Base-by-base conservation (phyloP, 1,140 invertebrate genomes). In the Calosoma granatense region DNA sequence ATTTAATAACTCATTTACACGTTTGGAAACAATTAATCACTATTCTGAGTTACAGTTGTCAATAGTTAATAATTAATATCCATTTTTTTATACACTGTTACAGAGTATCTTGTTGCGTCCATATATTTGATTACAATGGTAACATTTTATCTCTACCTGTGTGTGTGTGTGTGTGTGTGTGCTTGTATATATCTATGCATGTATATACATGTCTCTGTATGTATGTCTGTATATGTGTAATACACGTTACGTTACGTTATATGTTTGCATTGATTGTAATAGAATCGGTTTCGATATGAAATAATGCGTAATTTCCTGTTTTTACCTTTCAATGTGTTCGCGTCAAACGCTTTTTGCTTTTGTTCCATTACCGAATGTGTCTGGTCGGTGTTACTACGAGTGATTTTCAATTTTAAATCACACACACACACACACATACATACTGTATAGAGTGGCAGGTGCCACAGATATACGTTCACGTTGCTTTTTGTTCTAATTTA, bases 271-370 rank as follows among this genome's bases (percentile, higher is more conserved):
- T 47, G 41, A 47, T 47, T 47, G 41, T 47, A n/a, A n/a, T n/a
- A 47, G 41, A 47, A 12, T 6, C 41, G 17, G 9, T 12, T 47
- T 17, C 41, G 41, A 47, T 47, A 47, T 4, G 9, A 47, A 47
- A 47, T 47, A 47, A 47, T 47, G 41, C 17, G 41, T 47, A 47
- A 47, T 47, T 47, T 47, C 41, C 41, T 17, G 41, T 47, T 47
- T 47, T 47, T 47, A 47, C 41, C n/a, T 47, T 17, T 47, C 3
- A 47, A 47, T 47, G 41, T 47, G 41, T 47, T 9, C 41, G 15
- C 17, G 41, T 17, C 15, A 17, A 47, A 12, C 17, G 41, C 17
- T 47, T 47, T 47, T 47, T 47, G 41, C 17, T 47, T 47, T 47
- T 47, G 17, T 47, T 47, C 17, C 17, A 6, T 17, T 47, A 17